Percentiles rank a stretch among this genome's conserved stretches.
phyloP scores from a whole-genome alignment of 1,140 invertebrate species.

The Sitobion miscanthi region DNA sequence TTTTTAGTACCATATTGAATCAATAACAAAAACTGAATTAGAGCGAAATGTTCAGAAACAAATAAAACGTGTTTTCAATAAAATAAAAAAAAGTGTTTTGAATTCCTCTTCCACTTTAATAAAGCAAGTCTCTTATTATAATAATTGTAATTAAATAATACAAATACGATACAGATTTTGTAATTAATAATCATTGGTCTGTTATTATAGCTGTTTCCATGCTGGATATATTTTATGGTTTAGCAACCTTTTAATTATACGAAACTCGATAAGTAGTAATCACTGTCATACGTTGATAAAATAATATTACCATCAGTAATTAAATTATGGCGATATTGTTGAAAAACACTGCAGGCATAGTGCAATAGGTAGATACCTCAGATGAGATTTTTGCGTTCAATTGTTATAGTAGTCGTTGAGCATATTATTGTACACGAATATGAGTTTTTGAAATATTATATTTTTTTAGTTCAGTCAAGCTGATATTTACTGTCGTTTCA shows the following conservation, averaged over 20 bases:
- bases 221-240: not conserved
- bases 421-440: too few species aligned
- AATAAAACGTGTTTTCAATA: constrained; percentile 3
- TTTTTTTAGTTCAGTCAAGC: too few species aligned
- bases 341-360: not conserved
- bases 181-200: not conserved
- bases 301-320: not conserved
- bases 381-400: not conserved
- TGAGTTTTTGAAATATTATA: too few species aligned
- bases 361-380: not conserved
- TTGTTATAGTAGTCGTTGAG: not conserved
- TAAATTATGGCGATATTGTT: not conserved
- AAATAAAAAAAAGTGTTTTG: constrained; percentile 15
- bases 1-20: not conserved
- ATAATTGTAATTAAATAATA: constrained; percentile 10
- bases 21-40: constrained; percentile 26
- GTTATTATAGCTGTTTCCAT: not conserved
- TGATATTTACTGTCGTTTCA: too few species aligned
- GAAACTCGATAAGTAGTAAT: constrained; percentile 10
- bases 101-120: constrained; percentile 14
- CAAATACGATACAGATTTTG: not conserved
- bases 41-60: constrained; percentile 2
- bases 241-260: not conserved
- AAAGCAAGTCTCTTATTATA: not conserved
- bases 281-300: not conserved